Base-by-base conservation (phyloP, 1,140 invertebrate species). In the Hermatobates lingyangjiaoensis region DNA sequence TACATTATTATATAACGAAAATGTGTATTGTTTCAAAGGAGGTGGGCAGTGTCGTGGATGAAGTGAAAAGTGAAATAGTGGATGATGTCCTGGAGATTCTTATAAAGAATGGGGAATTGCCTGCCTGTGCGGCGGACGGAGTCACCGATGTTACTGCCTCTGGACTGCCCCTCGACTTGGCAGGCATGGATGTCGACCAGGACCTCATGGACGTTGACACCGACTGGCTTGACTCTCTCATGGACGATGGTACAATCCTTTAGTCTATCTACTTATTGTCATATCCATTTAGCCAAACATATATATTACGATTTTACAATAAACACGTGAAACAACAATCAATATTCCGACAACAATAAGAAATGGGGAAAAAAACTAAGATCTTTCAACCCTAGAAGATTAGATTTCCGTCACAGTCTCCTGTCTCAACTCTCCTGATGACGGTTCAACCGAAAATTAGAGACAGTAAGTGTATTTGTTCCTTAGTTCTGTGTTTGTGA, bases 11-110 rank as follows among this genome's bases (percentile, higher is more conserved):
- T 12, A 34, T 12, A 10, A 10, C 18, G 30, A 34, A 34, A 10
- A 34, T 34, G 30, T 34, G 30, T 34, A 34, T 34, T n/a, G n/a
- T n/a, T n/a, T n/a, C n/a, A n/a, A 34, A 12, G 10, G 30, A 18
- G 30, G 10, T 34, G 66, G 66, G 68, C 0, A 67, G 69, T 46
- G 65, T 68, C 3, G 66, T 68, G 25, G 66, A 66, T 5, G 61
- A 65, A 0, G 68, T 66, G 47, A 77, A 77, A 53, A 71, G 61
- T 50, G 87, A 93, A 64, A 83, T 85, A 30, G 84, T 95, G 52
- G 90, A 93, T 62, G 90, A 95, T 66, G 89, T 95, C 0, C 65
- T 96, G n/a, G 89, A 94, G 62, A 93, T 95, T 59, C 71, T 95
- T 0, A 92, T 94, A 20, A 83, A 90, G 63, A 90, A 89, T 64